Conservation (phyloP, 2,888 invertebrate genomes). For the Pecten maximus region DNA sequence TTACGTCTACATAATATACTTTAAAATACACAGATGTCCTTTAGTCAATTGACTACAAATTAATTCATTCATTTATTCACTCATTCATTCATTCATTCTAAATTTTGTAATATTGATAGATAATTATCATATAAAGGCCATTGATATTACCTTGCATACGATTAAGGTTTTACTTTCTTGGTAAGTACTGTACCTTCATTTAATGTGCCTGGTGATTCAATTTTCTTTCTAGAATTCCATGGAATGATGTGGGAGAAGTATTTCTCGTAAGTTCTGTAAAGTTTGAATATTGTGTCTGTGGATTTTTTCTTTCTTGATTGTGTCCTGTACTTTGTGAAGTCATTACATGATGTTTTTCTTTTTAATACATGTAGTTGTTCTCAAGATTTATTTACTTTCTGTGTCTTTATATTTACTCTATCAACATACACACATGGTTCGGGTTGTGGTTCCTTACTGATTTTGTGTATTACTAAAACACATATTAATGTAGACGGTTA, state of each 20-base stretch:
- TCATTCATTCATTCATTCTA: no score
- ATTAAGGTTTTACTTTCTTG: no score
- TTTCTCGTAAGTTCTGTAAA: not conserved
- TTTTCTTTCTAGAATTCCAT: conserved; percentile 11
- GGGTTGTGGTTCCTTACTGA: not conserved
- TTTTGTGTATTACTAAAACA: not conserved
- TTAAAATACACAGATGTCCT: no score
- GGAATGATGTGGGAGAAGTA: not conserved
- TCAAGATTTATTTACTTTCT: not conserved
- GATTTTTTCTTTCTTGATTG: not conserved
- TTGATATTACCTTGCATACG: no score
- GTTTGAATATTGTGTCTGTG: not conserved
- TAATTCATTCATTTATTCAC: no score
- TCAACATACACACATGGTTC: not conserved
- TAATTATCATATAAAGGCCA: no score
- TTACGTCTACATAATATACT: no score
- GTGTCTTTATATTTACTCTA: not conserved
- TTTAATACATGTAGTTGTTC: not conserved
- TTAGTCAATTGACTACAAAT: no score
- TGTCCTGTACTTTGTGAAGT: not conserved
- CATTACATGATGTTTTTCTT: not conserved
- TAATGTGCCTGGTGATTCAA: not conserved
- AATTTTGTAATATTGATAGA: no score
- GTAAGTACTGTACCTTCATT: not conserved
- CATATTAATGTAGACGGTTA: not conserved